Conservation (phyloP, 2,113 vertebrate species). For the Ptyas mucosa region DNA sequence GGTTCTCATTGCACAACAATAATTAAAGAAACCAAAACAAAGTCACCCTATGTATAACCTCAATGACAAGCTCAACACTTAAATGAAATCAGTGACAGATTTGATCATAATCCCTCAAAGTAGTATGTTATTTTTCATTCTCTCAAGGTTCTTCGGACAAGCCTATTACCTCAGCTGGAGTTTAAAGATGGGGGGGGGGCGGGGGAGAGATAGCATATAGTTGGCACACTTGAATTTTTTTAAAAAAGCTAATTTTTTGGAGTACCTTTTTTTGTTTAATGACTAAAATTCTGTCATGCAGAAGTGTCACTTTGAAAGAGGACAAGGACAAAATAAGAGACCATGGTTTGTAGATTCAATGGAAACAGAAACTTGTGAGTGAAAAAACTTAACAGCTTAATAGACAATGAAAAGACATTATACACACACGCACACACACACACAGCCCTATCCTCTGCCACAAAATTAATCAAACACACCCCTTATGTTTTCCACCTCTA, state of each 20-base stretch:
- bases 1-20: not conserved
- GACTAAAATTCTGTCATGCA: not conserved
- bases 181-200: not conserved
- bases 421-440: not conserved
- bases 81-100: not conserved
- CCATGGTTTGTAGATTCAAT: constrained; percentile 1
- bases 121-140: not conserved
- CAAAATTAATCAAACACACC: not conserved
- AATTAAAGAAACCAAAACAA: not conserved
- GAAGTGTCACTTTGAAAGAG: constrained; percentile 18
- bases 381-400: constrained; percentile 17
- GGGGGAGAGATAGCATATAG: accelerated
- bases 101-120: not conserved
- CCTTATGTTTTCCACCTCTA: not conserved
- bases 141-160: not conserved
- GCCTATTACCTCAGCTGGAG: not conserved
- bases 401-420: constrained; percentile 42
- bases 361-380: constrained; percentile 30
- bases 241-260: not conserved
- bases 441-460: not conserved
- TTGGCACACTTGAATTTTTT: constrained; percentile 1
- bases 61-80: accelerated
- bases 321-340: not conserved
- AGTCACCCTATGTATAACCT: accelerated
- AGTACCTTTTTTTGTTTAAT: not conserved